Evolutionary conservation across 2,113 vertebrate species (phyloP).

Genomic region (Rhinichthys klamathensis): DNA sequence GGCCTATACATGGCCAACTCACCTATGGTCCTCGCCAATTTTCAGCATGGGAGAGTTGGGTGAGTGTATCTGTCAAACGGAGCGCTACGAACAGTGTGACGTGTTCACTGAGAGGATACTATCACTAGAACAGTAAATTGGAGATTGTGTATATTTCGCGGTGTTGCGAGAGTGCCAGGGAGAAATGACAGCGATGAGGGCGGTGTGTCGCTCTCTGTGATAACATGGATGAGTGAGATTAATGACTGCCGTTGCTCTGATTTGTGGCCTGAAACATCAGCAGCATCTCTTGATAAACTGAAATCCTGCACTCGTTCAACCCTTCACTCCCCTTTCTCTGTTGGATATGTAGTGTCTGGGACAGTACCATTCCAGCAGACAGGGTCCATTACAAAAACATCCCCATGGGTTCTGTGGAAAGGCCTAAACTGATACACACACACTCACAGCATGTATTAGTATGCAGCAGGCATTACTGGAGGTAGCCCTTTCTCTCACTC

Average conservation of each 20-base stretch:
- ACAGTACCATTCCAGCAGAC: constrained; percentile 77
- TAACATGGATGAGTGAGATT: constrained; percentile 33
- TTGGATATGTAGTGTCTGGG: constrained; percentile 68
- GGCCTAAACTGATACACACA: constrained; percentile 21
- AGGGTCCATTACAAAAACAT: constrained; percentile 67
- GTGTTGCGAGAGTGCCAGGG: not conserved
- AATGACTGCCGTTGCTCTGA: constrained; percentile 43
- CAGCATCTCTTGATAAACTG: constrained; percentile 30
- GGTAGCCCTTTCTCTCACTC: not conserved
- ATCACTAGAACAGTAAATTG: not conserved
- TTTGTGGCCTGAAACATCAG: constrained; percentile 41
- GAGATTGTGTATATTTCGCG: not conserved
- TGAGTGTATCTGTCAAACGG: not conserved
- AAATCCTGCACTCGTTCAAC: constrained; percentile 54
- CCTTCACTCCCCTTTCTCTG: not conserved
- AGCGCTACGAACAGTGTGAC: not conserved
- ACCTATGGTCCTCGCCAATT: no score
- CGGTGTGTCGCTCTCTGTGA: constrained; percentile 51
- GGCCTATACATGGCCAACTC: no score
- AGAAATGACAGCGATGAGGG: constrained; percentile 51
- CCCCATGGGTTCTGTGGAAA: constrained; percentile 5
- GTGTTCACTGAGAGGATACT: not conserved
- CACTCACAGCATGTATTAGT: constrained; percentile 51
- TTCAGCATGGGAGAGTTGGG: no score
- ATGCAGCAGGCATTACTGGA: constrained; percentile 63